Evolutionary conservation across 2,888 invertebrate species (phyloP), one percentile per base, ranked within the genome.

Genomic region (Tortrix viridana): DNA sequence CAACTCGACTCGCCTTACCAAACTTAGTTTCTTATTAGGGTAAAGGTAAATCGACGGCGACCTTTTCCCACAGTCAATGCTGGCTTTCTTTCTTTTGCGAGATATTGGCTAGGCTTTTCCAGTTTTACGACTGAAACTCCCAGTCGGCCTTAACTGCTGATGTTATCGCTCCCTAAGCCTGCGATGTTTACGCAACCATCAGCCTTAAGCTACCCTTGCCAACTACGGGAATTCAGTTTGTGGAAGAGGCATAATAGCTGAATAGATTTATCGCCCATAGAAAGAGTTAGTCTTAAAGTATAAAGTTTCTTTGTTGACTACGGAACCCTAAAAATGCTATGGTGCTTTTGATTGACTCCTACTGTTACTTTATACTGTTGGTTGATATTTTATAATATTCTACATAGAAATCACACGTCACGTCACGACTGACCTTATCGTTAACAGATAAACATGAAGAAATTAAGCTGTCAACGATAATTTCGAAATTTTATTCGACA

Each of bases 401-500:
- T 7, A 32, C 32, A 32, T 76, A 82, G 76, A 73, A 69, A 73
- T 71, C 72, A 32, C 12, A 3, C 12, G 81, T 81, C 79, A 79
- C 80, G 79, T 81, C 76, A 73, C 75, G 73, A 71, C 9, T 12
- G 52, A 58, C 52, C 57, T 67, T 59, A 56, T 59, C 60, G 41
- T 47, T 41, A 53, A 53, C 57, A 49, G 38, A 52, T 57, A 58
- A 63, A 18, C 38, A 26, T 18, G 22, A 58, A 53, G 47, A 63
- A 52, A 57, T 32, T 38, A 37, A 52, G 20, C 38, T 26, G n/a
- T 58, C 63, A 53, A 63, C 47, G 60, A 58, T 48, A 32, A 23
- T 56, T 52, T 46, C 14, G 56, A 20, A 57, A 57, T 50, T 56
- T 50, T 43, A 38, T 61, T 38, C 9, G 9, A 14, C 32, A 44